Conservation (phyloP, 2,113 vertebrate genomes). For the Mormoops blainvillei region DNA sequence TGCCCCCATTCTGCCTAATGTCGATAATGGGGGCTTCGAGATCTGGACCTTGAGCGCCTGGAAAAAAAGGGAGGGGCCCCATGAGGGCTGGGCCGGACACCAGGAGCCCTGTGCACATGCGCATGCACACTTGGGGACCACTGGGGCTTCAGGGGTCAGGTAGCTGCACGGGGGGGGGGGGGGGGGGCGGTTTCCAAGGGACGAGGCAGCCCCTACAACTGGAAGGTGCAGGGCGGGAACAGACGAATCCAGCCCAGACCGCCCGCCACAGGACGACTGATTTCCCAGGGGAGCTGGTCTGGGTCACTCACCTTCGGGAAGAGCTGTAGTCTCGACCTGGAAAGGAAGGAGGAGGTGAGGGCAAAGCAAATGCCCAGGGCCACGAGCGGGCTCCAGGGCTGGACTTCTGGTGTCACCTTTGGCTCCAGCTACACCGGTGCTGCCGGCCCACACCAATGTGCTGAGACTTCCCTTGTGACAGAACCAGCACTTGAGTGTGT, state of each 20-base stretch:
- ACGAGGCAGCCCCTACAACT: not conserved
- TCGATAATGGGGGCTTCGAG: slow-evolving; percentile 78
- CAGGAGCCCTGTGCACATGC: not conserved
- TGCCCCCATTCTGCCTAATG: slow-evolving; percentile 50
- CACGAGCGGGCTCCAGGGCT: not conserved
- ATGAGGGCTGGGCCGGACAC: not conserved
- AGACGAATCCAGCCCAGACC: not conserved
- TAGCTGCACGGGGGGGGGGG: no score
- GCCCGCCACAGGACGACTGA: not conserved
- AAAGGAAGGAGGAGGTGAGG: not conserved
- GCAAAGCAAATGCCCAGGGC: not conserved
- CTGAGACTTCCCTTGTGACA: not conserved
- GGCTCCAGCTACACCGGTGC: fast-evolving
- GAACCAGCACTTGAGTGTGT: fast-evolving
- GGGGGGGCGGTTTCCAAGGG: not conserved
- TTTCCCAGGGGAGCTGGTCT: not conserved
- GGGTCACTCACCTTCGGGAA: slow-evolving; percentile 74
- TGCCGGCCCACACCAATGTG: fast-evolving
- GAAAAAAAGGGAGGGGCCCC: not conserved
- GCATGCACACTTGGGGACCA: not conserved
- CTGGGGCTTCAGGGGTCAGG: fast-evolving
- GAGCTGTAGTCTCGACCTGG: slow-evolving; percentile 81
- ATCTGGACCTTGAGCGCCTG: slow-evolving; percentile 77
- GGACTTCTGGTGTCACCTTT: not conserved
- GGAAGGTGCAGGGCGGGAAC: fast-evolving